A percentile compares a stretch with the other conserved stretches of the same genome.
phyloP scores from a whole-genome alignment of 2,113 vertebrate species.

The Mormoops blainvillei region DNA sequence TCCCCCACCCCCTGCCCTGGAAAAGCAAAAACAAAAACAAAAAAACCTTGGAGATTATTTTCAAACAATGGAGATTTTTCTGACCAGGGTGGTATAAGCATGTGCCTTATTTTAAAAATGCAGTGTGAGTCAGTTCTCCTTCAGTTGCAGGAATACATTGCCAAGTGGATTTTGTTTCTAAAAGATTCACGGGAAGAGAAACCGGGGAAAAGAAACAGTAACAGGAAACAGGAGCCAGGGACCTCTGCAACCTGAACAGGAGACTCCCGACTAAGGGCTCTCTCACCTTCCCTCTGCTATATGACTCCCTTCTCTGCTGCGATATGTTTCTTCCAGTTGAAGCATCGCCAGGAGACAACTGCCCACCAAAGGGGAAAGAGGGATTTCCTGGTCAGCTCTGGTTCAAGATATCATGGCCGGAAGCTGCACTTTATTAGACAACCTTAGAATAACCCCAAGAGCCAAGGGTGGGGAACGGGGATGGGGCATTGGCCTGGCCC shows the following conservation, averaged over 20 bases:
- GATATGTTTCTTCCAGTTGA: background rate
- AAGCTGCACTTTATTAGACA: background rate
- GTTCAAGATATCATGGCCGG: background rate
- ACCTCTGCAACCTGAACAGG: background rate
- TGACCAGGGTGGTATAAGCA: background rate
- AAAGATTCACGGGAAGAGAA: background rate
- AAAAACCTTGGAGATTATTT: background rate
- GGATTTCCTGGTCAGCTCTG: background rate
- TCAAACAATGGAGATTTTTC: constrained; percentile 3
- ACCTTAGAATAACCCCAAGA: background rate
- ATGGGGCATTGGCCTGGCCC: background rate
- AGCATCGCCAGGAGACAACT: background rate
- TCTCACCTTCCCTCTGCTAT: background rate
- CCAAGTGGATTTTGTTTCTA: background rate
- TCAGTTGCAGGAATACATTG: background rate
- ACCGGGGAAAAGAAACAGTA: background rate
- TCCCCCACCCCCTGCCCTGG: too few species aligned
- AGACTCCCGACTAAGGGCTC: background rate
- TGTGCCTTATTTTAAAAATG: background rate
- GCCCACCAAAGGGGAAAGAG: background rate
- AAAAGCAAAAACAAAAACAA: background rate
- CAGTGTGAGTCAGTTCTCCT: background rate
- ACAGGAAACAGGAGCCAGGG: background rate
- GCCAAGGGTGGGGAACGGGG: background rate
- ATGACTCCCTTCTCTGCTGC: background rate